Evolutionary conservation across 2,888 invertebrate species (phyloP), one percentile per base, ranked within the genome.

Genomic region (Brenthis daphne): DNA sequence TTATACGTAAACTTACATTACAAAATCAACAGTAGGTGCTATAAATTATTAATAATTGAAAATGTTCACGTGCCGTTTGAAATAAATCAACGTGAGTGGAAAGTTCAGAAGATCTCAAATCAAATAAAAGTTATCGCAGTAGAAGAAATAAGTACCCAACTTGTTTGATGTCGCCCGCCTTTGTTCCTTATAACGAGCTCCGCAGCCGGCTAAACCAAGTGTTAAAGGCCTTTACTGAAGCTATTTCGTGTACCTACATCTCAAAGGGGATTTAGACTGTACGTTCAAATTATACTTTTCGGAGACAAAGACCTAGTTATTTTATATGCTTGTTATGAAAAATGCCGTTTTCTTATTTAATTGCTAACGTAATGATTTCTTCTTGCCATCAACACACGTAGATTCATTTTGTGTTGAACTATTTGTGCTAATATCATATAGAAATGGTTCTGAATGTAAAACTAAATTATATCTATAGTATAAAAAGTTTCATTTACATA

Each of bases 181-280:
- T 89, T 89, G 86, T 88, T 85, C 82, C 80, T 79, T 79, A 75
- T 88, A 88, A 88, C 87, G 87, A 88, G 86, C 82, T 79, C 80
- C 70, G 76, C 77, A 77, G 77, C 76, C 79, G 77, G 75, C 79
- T 81, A 80, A 83, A 83, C 82, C 80, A 80, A 82, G 82, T 82
- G 84, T 80, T 82, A 83, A 83, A 83, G 79, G 75, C 77, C 78
- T 77, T 75, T 77, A 73, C 73, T 60, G 66, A 65, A 64, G 65
- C 68, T 70, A 72, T 73, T 69, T 68, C 69, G 65, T 65, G 63
- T 68, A 63, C 63, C 63, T 54, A 60, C 69, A 54, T 65, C 57
- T 65, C 65, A 64, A 63, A 71, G 61, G 65, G 70, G 43, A 67
- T 69, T 66, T 65, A 58, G 67, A 68, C 68, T 69, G 65, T 51